These are phyloP conservation scores for Luffia ferchaultella DNA, from an alignment of 2,888 invertebrate species.

Conservation along the genomic window DNA sequence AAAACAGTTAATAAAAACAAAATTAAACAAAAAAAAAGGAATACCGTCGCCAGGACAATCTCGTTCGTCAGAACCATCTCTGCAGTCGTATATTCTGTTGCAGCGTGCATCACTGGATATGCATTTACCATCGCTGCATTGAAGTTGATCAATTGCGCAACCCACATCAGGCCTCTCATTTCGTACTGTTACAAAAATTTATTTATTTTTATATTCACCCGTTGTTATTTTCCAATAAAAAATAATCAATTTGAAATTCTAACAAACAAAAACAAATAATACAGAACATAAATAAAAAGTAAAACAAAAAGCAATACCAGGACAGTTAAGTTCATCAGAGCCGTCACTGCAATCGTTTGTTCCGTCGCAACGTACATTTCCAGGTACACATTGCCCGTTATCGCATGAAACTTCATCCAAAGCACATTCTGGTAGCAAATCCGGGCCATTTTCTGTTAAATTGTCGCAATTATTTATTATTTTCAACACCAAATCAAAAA, in stretches of 20 bases:
- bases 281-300: constrained; percentile 15
- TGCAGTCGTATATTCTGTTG: constrained; percentile 29
- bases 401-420: constrained; percentile 50
- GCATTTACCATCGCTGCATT: constrained; percentile 66
- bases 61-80: constrained; percentile 23
- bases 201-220: no score
- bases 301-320: constrained; percentile 10
- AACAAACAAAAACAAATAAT: constrained; percentile 5
- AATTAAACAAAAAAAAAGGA: neutral
- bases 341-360: constrained; percentile 48
- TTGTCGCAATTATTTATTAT: no score
- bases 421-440: constrained; percentile 1
- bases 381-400: constrained; percentile 67
- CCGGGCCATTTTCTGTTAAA: neutral
- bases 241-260: no score
- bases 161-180: no score
- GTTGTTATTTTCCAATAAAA: no score
- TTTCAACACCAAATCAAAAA: no score
- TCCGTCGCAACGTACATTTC: constrained; percentile 26
- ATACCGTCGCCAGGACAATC: constrained; percentile 9
- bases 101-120: constrained; percentile 42
- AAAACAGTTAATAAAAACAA: neutral
- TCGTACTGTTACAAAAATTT: no score
- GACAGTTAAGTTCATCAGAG: constrained; percentile 38
- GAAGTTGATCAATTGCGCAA: constrained; percentile 30